Conservation (phyloP, 2,797 vertebrate species). For the Aeoliscus strigatus region DNA sequence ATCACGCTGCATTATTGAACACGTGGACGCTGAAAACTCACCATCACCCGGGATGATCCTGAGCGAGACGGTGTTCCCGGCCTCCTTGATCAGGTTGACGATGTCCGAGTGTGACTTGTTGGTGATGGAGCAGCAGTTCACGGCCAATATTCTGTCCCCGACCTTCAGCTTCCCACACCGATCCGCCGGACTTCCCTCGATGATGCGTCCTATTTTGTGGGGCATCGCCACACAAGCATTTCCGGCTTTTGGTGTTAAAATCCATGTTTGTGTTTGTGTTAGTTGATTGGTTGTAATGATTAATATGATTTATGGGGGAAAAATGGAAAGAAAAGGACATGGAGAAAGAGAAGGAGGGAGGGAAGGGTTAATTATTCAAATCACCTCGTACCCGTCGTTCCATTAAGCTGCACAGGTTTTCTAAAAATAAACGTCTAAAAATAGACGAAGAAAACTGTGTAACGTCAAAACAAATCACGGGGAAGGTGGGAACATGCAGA, state of each 20-base stretch:
- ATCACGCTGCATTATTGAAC: slow-evolving; percentile 50
- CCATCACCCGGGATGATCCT: slow-evolving; percentile 99
- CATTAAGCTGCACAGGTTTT: no score
- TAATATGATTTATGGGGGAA: slow-evolving; percentile 25
- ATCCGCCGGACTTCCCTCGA: slow-evolving; percentile 98
- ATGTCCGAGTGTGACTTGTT: slow-evolving; percentile 99
- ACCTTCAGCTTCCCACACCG: slow-evolving; percentile 99
- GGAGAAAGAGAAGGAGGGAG: slow-evolving; percentile 1
- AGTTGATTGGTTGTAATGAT: no score
- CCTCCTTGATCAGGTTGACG: slow-evolving; percentile 99
- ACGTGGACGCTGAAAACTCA: slow-evolving; percentile 55
- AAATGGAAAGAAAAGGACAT: not conserved
- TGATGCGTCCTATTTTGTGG: slow-evolving; percentile 99
- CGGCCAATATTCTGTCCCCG: slow-evolving; percentile 95
- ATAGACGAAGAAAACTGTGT: slow-evolving; percentile 6
- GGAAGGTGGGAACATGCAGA: slow-evolving; percentile 4
- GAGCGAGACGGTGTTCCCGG: slow-evolving; percentile 96
- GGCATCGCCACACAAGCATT: slow-evolving; percentile 99
- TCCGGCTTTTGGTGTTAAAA: slow-evolving; percentile 93
- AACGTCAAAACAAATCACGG: slow-evolving; percentile 11
- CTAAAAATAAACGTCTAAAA: not conserved
- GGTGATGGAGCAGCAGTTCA: slow-evolving; percentile 98
- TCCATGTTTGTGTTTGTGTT: slow-evolving; percentile 27
- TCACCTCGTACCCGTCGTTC: no score
- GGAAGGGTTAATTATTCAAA: not conserved